phyloP scores from a whole-genome alignment of 2,797 vertebrate genomes.

The Phaenicophaeus curvirostris region DNA sequence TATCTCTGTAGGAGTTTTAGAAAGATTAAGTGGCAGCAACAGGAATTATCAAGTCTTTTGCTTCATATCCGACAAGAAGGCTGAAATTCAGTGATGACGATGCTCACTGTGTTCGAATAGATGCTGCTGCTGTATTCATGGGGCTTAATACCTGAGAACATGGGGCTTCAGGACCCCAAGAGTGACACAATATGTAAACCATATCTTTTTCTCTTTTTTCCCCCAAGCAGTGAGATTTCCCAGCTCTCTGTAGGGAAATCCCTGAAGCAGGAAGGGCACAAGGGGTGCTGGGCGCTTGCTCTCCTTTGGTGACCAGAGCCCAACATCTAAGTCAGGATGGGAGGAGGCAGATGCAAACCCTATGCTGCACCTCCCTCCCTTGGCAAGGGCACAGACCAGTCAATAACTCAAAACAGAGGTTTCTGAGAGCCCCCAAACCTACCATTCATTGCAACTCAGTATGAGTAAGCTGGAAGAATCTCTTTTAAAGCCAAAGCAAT shows the following conservation, averaged over 20 bases:
- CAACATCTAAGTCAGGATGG: not conserved
- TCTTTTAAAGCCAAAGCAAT: not conserved
- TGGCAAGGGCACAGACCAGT: not conserved
- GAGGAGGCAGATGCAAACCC: not conserved
- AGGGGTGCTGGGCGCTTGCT: not conserved
- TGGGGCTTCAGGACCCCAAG: not conserved
- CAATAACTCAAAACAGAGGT: not conserved
- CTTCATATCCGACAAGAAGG: not conserved
- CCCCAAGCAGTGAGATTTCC: not conserved
- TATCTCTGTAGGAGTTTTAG: not conserved
- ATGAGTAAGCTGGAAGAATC: not conserved
- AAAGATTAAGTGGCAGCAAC: not conserved
- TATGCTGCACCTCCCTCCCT: not conserved
- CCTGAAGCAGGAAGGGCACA: not conserved
- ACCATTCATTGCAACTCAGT: not conserved
- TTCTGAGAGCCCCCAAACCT: not conserved
- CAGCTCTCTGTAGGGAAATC: not conserved
- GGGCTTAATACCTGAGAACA: not conserved
- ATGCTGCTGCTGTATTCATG: too few species aligned
- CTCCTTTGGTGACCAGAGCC: not conserved
- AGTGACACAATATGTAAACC: not conserved
- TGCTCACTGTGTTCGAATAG: fast-evolving
- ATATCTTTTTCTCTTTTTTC: not conserved
- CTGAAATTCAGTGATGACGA: not conserved
- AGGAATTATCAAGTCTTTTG: not conserved